Base-by-base conservation (phyloP, 2,797 vertebrate species). In the Ceyx erithaca region DNA sequence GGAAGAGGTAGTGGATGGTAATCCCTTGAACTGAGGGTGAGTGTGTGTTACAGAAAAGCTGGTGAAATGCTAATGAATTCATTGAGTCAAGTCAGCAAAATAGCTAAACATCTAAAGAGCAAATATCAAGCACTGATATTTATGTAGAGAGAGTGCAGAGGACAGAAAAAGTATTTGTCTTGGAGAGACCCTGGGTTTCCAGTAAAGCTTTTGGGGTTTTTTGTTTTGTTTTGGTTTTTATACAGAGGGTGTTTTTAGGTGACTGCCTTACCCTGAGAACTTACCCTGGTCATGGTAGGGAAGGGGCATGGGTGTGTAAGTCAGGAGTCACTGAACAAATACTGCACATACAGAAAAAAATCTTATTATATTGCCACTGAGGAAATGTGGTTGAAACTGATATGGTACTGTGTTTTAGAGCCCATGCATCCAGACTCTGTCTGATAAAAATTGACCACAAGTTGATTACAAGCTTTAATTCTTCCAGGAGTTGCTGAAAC, bases 81-180 rank as follows among this genome's bases (percentile, higher is more conserved):
- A 2, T 93, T 83, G 69, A 68, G 72, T 55, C 58, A 66, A 77
- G 63, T 59, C 48, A 5, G 59, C 10, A n/a, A 95, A 93, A 88
- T 80, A 85, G 73, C 80, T 73, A 69, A 90, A 85, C 80, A 80
- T 69, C 33, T 78, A 76, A 43, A 90, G 81, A 92, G 84, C 89
- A 93, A 93, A 93, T 93, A 84, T 63, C 81, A 93, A 70, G 63
- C 45, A 35, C 66, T 95, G 90, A 58, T 90, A 91, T 90, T 94
- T 95, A 85, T 90, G 89, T 75, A 91, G 81, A 66, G 72, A 46
- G 57, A 88, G 84, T 89, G 22, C 33, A n/a, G 71, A 66, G 73
- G 18, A 68, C 21, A 69, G 84, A 37, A 78, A 85, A 67, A 62
- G 67, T 57, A 41, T 89, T 88, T 4, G 1, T 31, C 35, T 55